These are phyloP conservation scores for Choristoneura rosaceana DNA, from an alignment of 2,888 invertebrate genomes.

Conservation along the genomic window DNA sequence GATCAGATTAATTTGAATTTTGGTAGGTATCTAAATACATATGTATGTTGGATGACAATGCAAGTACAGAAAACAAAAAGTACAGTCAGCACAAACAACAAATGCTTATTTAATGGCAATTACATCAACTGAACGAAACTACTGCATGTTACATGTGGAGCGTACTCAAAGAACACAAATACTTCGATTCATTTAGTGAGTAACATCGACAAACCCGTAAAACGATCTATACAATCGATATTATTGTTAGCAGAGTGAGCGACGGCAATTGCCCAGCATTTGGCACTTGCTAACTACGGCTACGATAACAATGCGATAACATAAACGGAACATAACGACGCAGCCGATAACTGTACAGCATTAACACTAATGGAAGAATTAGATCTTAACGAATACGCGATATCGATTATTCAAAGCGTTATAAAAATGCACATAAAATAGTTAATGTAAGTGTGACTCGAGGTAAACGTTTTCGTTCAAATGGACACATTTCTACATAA, in stretches of 20 bases:
- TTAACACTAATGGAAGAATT: slow-evolving; percentile 75
- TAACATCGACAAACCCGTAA: no score
- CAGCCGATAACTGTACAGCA: slow-evolving; percentile 62
- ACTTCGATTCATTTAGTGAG: no score
- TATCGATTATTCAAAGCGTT: slow-evolving; percentile 40
- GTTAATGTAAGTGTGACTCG: background rate
- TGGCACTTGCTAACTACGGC: slow-evolving; percentile 67
- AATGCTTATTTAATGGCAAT: no score
- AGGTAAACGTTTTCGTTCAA: background rate
- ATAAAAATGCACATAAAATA: slow-evolving; percentile 54
- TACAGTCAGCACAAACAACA: no score
- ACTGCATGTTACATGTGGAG: no score
- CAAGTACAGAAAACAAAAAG: no score
- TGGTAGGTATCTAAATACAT: no score
- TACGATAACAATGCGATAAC: slow-evolving; percentile 49
- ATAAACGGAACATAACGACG: slow-evolving; percentile 53
- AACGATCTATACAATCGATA: no score
- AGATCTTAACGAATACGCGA: slow-evolving; percentile 53
- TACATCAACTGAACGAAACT: no score
- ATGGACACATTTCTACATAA: background rate
- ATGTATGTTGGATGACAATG: no score
- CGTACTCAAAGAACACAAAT: no score
- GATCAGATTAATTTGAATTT: no score
- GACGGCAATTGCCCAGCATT: slow-evolving; percentile 52
- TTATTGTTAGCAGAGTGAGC: slow-evolving; percentile 31